phyloP scores from a whole-genome alignment of 2,888 invertebrate genomes.

The Phania funesta region DNA sequence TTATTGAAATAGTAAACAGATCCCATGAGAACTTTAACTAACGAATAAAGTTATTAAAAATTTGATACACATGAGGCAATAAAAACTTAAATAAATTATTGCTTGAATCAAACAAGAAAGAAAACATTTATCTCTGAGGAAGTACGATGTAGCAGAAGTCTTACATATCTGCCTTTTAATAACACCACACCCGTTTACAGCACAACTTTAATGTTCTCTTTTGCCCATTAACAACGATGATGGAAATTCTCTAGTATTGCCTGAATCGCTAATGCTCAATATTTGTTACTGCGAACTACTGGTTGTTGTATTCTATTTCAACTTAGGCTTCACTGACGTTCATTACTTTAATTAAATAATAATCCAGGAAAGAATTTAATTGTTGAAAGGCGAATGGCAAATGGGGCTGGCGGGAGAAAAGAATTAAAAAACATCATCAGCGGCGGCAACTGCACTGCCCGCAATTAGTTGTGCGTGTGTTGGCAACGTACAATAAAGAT shows the following conservation, averaged over 20 bases:
- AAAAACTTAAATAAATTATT: too few relatives aligned
- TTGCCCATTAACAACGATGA: not conserved
- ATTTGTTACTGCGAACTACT: slow-evolving; percentile 39
- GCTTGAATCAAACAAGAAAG: too few relatives aligned
- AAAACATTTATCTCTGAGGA: too few relatives aligned
- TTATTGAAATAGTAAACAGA: too few relatives aligned
- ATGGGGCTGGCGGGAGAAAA: not conserved
- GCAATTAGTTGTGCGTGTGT: slow-evolving; percentile 34
- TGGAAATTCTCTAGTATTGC: slow-evolving; percentile 13
- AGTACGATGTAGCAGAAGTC: too few relatives aligned
- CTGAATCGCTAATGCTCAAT: slow-evolving; percentile 38
- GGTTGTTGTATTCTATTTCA: not conserved
- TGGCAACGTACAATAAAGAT: not conserved
- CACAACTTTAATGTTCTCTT: not conserved
- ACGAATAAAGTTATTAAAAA: too few relatives aligned
- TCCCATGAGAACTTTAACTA: too few relatives aligned
- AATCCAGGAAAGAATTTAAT: slow-evolving; percentile 58
- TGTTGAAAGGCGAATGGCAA: slow-evolving; percentile 20
- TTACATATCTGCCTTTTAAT: too few relatives aligned
- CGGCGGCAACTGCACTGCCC: not conserved
- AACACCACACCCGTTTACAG: too few relatives aligned
- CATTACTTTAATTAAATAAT: slow-evolving; percentile 63
- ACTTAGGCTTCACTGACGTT: slow-evolving; percentile 32
- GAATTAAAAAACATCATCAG: not conserved
- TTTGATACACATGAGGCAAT: too few relatives aligned